Conservation (phyloP, 2,797 vertebrate genomes). For the Myotis planiceps region DNA sequence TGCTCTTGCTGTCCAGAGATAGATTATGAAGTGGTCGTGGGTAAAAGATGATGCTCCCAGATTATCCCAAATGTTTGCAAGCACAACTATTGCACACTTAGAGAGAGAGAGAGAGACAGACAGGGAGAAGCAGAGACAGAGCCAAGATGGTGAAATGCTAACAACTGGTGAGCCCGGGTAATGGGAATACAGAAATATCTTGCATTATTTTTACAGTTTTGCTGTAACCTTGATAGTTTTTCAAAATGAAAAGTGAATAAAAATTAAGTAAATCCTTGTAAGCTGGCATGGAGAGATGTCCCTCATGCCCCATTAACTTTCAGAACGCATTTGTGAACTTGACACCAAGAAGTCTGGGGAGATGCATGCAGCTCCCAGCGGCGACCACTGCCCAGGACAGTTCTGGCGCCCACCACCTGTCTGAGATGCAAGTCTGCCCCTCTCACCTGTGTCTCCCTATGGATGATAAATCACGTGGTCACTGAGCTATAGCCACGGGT, state of each 20-base stretch:
- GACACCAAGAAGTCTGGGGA: not conserved
- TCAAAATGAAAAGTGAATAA: not conserved
- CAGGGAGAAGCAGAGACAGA: too few species aligned
- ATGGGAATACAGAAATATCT: not conserved
- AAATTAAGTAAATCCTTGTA: not conserved
- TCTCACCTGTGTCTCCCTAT: not conserved
- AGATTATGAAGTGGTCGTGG: too few species aligned
- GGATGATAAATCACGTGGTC: not conserved
- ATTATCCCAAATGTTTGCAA: not conserved
- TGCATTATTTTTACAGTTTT: not conserved
- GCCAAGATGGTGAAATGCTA: not conserved
- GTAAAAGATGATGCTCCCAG: not conserved
- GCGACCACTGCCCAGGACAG: not conserved
- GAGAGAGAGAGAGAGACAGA: not conserved
- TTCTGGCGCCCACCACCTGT: not conserved
- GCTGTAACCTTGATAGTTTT: not conserved
- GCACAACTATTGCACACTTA: not conserved
- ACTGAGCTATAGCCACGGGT: not conserved
- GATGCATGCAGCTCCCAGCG: rapidly evolving
- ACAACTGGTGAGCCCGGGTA: not conserved
- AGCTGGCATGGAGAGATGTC: too few species aligned
- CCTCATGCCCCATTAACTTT: rapidly evolving
- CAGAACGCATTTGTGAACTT: not conserved
- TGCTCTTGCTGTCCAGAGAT: not conserved
- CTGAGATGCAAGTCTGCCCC: not conserved